Evolutionary conservation across 2,888 invertebrate species (phyloP).

Genomic region (Drosophila lacicola): DNA sequence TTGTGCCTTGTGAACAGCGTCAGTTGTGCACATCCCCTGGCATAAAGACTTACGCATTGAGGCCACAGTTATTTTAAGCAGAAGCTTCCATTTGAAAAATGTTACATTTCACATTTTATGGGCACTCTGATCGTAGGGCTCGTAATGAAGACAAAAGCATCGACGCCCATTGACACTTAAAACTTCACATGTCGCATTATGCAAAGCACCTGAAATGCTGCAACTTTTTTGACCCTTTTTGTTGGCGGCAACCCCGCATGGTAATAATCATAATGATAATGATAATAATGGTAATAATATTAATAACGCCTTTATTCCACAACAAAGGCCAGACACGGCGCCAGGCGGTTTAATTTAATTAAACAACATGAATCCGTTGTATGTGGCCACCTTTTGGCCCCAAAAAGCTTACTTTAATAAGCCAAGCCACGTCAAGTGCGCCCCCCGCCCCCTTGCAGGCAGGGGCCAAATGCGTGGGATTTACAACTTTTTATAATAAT

Average conservation of each 20-base stretch:
- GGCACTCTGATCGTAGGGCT: neutral
- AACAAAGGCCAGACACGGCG: constrained; percentile 62
- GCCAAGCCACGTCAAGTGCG: constrained; percentile 47
- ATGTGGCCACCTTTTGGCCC: constrained; percentile 72
- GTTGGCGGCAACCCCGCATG: constrained; percentile 8
- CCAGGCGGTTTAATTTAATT: constrained; percentile 77
- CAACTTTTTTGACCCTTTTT: constrained; percentile 54
- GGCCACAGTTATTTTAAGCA: constrained; percentile 47
- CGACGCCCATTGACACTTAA: constrained; percentile 64
- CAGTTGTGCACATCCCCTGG: constrained; percentile 44
- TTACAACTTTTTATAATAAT: constrained; percentile 80
- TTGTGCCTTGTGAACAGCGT: constrained; percentile 44
- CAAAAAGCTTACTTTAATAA: constrained; percentile 60
- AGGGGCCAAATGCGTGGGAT: constrained; percentile 62
- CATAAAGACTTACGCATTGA: constrained; percentile 20
- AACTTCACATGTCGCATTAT: constrained; percentile 75
- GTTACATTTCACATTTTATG: too few species aligned
- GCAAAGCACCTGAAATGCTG: constrained; percentile 65
- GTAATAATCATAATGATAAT: constrained; percentile 19
- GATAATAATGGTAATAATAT: constrained; percentile 69
- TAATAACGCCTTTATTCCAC: constrained; percentile 76
- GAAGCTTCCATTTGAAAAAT: constrained; percentile 18
- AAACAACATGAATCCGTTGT: constrained; percentile 77
- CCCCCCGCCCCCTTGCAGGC: neutral
- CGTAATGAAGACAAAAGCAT: constrained; percentile 61